These are phyloP conservation scores for Halcyon leucocephala DNA, from an alignment of 2,797 vertebrate genomes.

Conservation along the genomic window DNA sequence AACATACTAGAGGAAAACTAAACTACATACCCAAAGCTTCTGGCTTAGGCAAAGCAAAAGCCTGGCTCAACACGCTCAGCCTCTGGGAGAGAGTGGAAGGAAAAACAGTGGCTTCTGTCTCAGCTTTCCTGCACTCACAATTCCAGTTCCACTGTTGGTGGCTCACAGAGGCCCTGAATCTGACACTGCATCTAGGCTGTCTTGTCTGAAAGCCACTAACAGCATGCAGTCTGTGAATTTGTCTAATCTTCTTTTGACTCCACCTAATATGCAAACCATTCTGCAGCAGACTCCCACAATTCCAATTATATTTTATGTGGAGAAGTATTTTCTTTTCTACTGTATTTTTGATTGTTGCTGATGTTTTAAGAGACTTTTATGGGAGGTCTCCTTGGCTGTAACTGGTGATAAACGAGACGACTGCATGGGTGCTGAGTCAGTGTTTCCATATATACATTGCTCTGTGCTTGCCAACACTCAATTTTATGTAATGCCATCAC, in stretches of 20 bases:
- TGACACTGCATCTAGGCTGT: neutral
- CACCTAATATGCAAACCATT: neutral
- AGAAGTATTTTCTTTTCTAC: neutral
- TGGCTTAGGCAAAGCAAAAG: neutral
- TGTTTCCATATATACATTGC: neutral
- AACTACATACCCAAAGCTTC: neutral
- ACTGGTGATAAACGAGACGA: neutral
- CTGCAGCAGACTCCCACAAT: neutral
- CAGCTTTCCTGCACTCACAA: neutral
- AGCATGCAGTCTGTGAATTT: neutral
- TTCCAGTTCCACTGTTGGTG: accelerated
- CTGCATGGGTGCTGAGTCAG: accelerated
- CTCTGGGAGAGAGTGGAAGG: neutral
- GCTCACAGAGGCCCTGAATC: neutral
- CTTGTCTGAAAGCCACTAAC: neutral
- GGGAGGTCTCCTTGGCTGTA: neutral
- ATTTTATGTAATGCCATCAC: neutral
- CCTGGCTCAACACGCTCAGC: neutral
- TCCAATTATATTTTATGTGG: neutral
- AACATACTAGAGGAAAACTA: neutral
- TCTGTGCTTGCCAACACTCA: neutral
- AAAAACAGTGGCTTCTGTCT: neutral
- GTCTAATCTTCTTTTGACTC: neutral
- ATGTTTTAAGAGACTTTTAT: neutral
- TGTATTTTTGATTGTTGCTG: neutral